These are phyloP conservation scores for Daboia siamensis DNA, from an alignment of 2,113 vertebrate species.

Conservation along the genomic window DNA sequence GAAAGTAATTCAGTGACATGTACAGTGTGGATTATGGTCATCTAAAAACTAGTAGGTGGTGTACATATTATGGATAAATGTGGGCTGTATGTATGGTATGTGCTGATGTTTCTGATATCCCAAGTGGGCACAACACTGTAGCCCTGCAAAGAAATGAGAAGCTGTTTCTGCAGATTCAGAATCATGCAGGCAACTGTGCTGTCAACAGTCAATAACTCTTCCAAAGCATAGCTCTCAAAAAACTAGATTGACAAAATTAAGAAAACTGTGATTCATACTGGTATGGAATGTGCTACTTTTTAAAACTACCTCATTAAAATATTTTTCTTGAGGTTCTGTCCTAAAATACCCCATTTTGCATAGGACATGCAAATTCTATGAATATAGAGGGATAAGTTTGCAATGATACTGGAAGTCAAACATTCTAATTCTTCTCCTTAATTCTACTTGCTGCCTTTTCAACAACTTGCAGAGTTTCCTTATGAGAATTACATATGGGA, in stretches of 20 bases:
- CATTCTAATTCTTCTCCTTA: neutral
- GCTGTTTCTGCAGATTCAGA: neutral
- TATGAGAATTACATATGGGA: neutral
- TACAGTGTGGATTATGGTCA: neutral
- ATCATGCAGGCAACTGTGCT: neutral
- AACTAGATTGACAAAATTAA: neutral
- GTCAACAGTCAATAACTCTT: neutral
- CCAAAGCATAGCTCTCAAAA: neutral
- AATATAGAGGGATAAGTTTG: neutral
- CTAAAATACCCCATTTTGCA: neutral
- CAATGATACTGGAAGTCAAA: neutral
- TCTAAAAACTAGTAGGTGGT: neutral
- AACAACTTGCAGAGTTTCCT: neutral
- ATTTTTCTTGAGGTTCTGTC: neutral
- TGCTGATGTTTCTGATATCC: neutral
- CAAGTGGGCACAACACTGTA: neutral
- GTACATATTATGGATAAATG: neutral
- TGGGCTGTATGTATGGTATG: neutral
- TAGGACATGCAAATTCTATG: neutral
- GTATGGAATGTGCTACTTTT: neutral
- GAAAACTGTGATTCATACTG: neutral
- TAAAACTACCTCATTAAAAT: neutral
- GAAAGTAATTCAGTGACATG: neutral
- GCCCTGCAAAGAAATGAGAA: neutral
- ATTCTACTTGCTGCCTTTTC: neutral